A percentile compares a stretch with the other conserved stretches of the same genome.
These are phyloP conservation scores for Unio delphinus DNA, from an alignment of 2,888 invertebrate genomes.

Conservation along the genomic window DNA sequence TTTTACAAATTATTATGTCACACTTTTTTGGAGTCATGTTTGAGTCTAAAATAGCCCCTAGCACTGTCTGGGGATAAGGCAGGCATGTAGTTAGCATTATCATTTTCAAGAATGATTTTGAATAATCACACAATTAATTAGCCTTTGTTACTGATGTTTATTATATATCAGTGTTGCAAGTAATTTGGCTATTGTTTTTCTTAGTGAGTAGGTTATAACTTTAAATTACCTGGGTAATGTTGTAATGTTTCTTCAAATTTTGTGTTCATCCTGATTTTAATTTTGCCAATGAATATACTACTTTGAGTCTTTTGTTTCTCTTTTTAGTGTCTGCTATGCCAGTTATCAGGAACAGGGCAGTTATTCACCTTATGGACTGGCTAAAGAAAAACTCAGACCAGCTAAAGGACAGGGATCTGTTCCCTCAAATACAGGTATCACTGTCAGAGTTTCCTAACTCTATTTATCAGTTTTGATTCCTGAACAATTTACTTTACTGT, in stretches of 20 bases:
- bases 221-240: too few relatives aligned
- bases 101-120: too few relatives aligned
- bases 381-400: slow-evolving; percentile 36
- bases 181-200: neutral
- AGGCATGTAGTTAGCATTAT: too few relatives aligned
- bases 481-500: neutral
- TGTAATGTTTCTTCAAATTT: too few relatives aligned
- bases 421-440: slow-evolving; percentile 39
- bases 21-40: too few relatives aligned
- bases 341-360: slow-evolving; percentile 59
- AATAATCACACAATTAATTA: too few relatives aligned
- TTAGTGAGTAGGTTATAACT: neutral
- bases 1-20: too few relatives aligned
- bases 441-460: neutral
- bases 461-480: neutral
- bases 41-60: too few relatives aligned
- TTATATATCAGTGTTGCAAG: slow-evolving; percentile 3
- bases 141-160: neutral
- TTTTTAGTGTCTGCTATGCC: slow-evolving; percentile 51
- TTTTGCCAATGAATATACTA: too few relatives aligned
- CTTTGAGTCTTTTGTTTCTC: too few relatives aligned
- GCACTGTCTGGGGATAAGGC: too few relatives aligned
- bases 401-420: slow-evolving; percentile 33
- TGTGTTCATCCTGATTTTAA: too few relatives aligned
- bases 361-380: slow-evolving; percentile 63